phyloP scores from a whole-genome alignment of 2,888 invertebrate species.

The Esperia sulphurella region DNA sequence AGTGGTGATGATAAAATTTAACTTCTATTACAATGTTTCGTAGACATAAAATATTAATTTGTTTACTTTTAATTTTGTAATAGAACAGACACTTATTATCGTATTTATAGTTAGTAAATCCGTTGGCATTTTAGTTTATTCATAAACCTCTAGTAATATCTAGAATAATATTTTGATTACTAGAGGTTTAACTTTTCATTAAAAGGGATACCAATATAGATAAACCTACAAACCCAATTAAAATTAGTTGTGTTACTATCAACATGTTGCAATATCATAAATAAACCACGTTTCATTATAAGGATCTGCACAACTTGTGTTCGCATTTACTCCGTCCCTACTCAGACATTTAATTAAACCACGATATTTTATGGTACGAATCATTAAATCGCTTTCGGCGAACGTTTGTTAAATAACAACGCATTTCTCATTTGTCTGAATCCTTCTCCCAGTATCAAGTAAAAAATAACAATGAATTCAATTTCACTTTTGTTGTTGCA shows the following conservation, averaged over 20 bases:
- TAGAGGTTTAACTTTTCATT: too few relatives aligned
- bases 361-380: constrained; percentile 52
- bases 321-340: constrained; percentile 53
- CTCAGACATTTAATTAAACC: constrained; percentile 65
- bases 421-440: constrained; percentile 15
- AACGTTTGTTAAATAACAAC: constrained; percentile 28
- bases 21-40: constrained; percentile 35
- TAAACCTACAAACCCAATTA: constrained; percentile 35
- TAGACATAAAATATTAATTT: constrained; percentile 3
- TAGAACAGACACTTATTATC: too few relatives aligned
- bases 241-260: constrained; percentile 34
- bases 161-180: too few relatives aligned
- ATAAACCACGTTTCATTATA: constrained; percentile 40
- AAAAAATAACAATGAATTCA: constrained; percentile 32
- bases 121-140: too few relatives aligned
- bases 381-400: constrained; percentile 44
- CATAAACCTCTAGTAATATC: too few relatives aligned
- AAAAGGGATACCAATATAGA: background rate
- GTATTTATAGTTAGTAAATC: too few relatives aligned
- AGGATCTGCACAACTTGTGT: constrained; percentile 48
- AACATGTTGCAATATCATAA: constrained; percentile 33
- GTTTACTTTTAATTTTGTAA: too few relatives aligned
- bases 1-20: constrained; percentile 48
- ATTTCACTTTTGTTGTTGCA: constrained; percentile 74
- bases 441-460: constrained; percentile 14